Percentiles rank a stretch among this genome's conserved stretches.
Conservation (phyloP, 2,888 invertebrate species). For the Altica lythri region DNA sequence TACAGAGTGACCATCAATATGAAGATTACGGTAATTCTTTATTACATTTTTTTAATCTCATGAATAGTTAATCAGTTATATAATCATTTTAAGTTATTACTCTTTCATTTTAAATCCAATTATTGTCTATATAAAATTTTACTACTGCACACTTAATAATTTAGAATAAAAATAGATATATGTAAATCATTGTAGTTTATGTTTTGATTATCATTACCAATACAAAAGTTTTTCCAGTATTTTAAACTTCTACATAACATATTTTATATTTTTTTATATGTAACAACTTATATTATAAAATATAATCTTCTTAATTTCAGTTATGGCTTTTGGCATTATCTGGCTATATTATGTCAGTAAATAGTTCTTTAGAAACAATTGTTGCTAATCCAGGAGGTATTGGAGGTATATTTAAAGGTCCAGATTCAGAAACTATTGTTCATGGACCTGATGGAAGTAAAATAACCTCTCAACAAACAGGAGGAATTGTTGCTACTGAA, state of each 20-base stretch:
- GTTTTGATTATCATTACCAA: too few relatives aligned
- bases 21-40: slow-evolving; percentile 45
- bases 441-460: slow-evolving; percentile 55
- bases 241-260: too few relatives aligned
- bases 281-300: too few relatives aligned
- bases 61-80: too few relatives aligned
- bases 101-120: background rate
- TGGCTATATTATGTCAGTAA: slow-evolving; percentile 27
- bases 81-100: background rate
- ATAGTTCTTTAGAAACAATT: slow-evolving; percentile 34
- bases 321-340: slow-evolving; percentile 35
- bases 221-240: too few relatives aligned
- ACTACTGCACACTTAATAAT: too few relatives aligned
- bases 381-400: slow-evolving; percentile 50
- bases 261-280: too few relatives aligned
- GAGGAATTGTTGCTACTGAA: slow-evolving; percentile 39
- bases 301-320: too few relatives aligned
- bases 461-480: slow-evolving; percentile 49
- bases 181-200: too few relatives aligned
- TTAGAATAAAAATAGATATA: too few relatives aligned
- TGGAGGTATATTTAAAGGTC: slow-evolving; percentile 52
- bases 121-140: too few relatives aligned
- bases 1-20: slow-evolving; percentile 30
- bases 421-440: slow-evolving; percentile 53
- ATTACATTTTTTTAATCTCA: slow-evolving; percentile 23